A percentile compares a stretch with the other conserved stretches of the same genome.
Conservation (phyloP, 2,797 vertebrate species). For the Peromyscus aztecus region DNA sequence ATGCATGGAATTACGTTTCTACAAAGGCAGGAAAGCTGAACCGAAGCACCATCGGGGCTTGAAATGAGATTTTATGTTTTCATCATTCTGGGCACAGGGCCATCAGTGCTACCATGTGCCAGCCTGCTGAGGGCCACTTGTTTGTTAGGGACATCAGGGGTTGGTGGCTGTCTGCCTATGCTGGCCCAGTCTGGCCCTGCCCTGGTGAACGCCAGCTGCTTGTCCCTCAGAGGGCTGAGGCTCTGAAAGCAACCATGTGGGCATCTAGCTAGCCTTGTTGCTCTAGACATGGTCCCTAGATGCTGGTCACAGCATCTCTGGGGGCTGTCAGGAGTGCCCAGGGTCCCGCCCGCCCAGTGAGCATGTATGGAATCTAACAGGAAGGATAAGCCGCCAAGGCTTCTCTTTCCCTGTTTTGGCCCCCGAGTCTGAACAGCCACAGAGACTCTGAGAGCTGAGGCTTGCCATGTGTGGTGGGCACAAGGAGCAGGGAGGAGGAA, state of each 20-base stretch:
- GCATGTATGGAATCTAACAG: neutral
- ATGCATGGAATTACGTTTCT: conserved; percentile 83
- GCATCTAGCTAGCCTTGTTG: neutral
- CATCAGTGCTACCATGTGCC: conserved; percentile 66
- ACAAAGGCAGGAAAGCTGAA: conserved; percentile 81
- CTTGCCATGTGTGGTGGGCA: neutral
- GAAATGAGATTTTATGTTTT: conserved; percentile 81
- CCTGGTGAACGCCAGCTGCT: conserved; percentile 65
- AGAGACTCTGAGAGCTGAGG: neutral
- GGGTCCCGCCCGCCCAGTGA: neutral
- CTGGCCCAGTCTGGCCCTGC: conserved; percentile 56
- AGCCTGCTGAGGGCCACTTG: conserved; percentile 72
- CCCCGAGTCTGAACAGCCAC: neutral
- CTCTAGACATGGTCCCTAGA: neutral
- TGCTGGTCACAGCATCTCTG: neutral
- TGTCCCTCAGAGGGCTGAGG: neutral
- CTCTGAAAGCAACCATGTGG: neutral
- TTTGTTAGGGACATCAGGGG: conserved; percentile 60
- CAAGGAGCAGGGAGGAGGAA: neutral
- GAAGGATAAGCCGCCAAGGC: neutral
- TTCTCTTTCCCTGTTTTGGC: neutral
- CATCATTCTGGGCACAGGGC: conserved; percentile 74
- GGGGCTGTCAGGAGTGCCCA: neutral
- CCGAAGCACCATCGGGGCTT: conserved; percentile 81
- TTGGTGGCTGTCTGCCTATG: conserved; percentile 54